Conservation (phyloP, 2,797 vertebrate genomes). For the Clarias fuscus region DNA sequence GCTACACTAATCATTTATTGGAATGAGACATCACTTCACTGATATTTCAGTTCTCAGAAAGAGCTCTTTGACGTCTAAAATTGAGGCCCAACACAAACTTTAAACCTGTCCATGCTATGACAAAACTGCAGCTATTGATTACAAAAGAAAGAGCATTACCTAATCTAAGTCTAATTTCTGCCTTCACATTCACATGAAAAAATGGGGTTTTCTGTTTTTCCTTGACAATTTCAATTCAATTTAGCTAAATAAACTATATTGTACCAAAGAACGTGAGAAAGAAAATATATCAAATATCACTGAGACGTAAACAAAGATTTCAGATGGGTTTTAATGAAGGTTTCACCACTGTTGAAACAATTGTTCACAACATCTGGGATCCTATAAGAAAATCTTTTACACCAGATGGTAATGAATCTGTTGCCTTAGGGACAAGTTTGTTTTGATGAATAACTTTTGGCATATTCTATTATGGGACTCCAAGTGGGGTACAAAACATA, state of each 20-base stretch:
- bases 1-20: background rate
- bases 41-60: slow-evolving; percentile 22
- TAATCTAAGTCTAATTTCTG: background rate
- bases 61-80: background rate
- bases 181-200: background rate
- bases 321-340: background rate
- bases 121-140: background rate
- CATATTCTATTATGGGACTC: background rate
- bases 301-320: background rate
- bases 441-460: background rate
- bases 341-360: background rate
- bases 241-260: background rate
- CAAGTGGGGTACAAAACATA: background rate
- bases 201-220: background rate
- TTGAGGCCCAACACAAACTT: background rate
- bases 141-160: background rate
- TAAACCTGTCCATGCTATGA: background rate
- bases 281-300: background rate
- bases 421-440: background rate
- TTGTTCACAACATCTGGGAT: slow-evolving; percentile 1
- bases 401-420: background rate
- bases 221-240: background rate
- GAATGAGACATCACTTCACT: slow-evolving; percentile 1
- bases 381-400: background rate
- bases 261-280: background rate